Evolutionary conservation across 2,113 vertebrate species (phyloP), one percentile per base, ranked within the genome.

Genomic region (Cygnus atratus): DNA sequence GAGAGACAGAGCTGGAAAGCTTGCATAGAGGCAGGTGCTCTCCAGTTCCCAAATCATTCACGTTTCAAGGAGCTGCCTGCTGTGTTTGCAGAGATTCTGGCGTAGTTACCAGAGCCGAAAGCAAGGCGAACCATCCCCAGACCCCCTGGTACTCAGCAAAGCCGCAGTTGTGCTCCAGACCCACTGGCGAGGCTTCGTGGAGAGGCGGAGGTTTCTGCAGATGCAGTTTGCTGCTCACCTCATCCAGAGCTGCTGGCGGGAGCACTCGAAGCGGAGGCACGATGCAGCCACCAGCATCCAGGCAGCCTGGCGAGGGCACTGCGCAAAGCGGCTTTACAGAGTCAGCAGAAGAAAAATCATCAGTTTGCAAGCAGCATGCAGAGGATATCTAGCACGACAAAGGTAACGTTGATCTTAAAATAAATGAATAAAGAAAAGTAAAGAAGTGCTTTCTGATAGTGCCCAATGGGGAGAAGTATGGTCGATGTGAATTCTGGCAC

Each of bases 171-270:
- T 98, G 54, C 97, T 99, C 33, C 99, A 99, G 94, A 95, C 97
- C 2, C 97, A 98, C 92, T 99, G 99, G 99, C 98, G 99, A 73
- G 98, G 99, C 39, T 98, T 98, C 33, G 78, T 96, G 81, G 98
- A 97, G 82, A 98, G 98, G 43, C 98, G 97, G 9, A 97, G 90
- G 39, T 98, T 98, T 91, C 90, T 98, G 88, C 97, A 98, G 87
- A 98, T 98, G 96, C 98, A 97, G 29, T 80, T 97, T 12, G 98
- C 99, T 2, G 97, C 98, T 24, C 41, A 98, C 14, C 91, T 99
- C 57, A 98, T 99, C 75, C 99, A 99, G 97, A 98, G 94, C 88
- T 98, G 92, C n/a, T 99, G 99, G 99, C 98, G 98, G 91, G 93
- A 96, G 31, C 95, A 88, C 37, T 67, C 66, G 33, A 87, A 72